Percentiles rank a stretch among this genome's conserved stretches.
phyloP scores from a whole-genome alignment of 1,140 invertebrate species.

The Nixonia krombeini region DNA sequence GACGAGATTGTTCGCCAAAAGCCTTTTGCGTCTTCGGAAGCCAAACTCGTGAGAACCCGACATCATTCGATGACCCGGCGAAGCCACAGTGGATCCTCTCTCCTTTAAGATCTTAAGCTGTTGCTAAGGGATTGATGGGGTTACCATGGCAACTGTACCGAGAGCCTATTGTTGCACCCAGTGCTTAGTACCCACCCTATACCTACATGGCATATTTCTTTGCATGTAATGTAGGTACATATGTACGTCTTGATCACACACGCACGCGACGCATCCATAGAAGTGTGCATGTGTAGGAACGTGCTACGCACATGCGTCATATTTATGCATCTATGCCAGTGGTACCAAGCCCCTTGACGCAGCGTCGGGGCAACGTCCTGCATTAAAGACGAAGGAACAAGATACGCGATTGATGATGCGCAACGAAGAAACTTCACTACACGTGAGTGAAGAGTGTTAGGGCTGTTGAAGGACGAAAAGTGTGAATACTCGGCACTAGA shows the following conservation, averaged over 20 bases:
- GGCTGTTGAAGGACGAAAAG: neutral
- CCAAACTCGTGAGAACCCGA: conserved; percentile 36
- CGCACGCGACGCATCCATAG: conserved; percentile 36
- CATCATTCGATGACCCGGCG: conserved; percentile 48
- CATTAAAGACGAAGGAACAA: conserved; percentile 65
- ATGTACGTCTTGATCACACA: conserved; percentile 50
- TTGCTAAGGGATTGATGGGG: conserved; percentile 72
- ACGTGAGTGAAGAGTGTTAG: conserved; percentile 19
- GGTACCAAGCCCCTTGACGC: conserved; percentile 65
- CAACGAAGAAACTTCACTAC: conserved; percentile 7
- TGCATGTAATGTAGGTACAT: conserved; percentile 60
- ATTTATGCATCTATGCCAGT: conserved; percentile 71
- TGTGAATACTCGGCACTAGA: neutral
- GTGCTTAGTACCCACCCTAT: conserved; percentile 50
- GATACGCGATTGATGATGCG: conserved; percentile 15
- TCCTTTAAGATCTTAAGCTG: conserved; percentile 72
- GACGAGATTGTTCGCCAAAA: conserved; percentile 44
- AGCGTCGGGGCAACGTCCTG: conserved; percentile 65
- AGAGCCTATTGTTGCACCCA: conserved; percentile 71
- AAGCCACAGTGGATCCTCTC: conserved; percentile 59
- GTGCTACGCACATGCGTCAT: conserved; percentile 42
- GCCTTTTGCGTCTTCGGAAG: conserved; percentile 43
- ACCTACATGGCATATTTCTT: conserved; percentile 69
- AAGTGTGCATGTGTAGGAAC: conserved; percentile 19
- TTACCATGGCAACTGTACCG: conserved; percentile 65